These are phyloP conservation scores for Stichodactyla helianthus DNA, from an alignment of 64 coral and sea anemone genomes.

Conservation along the genomic window DNA sequence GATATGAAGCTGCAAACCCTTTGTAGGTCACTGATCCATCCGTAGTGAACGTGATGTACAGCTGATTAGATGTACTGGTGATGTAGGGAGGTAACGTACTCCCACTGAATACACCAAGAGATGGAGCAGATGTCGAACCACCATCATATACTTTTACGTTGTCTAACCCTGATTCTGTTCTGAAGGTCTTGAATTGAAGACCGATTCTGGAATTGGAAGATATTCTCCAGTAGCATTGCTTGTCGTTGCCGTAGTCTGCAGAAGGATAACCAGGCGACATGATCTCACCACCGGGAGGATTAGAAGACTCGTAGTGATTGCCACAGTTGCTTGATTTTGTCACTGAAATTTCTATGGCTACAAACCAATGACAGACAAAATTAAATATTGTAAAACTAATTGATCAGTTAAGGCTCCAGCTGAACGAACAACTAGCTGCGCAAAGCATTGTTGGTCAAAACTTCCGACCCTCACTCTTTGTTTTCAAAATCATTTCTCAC, in stretches of 20 bases:
- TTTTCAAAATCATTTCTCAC: too few relatives aligned
- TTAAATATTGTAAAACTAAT: too few relatives aligned
- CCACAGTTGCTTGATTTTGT: not conserved
- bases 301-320: not conserved
- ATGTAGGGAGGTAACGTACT: not conserved
- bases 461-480: too few relatives aligned
- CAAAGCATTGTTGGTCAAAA: too few relatives aligned
- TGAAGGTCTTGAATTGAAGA: constrained; percentile 15
- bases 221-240: constrained; percentile 16
- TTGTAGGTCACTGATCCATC: not conserved
- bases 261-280: constrained; percentile 12
- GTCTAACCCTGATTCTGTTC: not conserved
- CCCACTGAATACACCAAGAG: not conserved
- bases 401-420: too few relatives aligned
- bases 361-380: too few relatives aligned
- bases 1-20: constrained; percentile 13
- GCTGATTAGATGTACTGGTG: constrained; percentile 15
- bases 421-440: too few relatives aligned
- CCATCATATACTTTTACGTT: constrained; percentile 29
- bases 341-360: not conserved
- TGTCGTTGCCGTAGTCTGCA: not conserved
- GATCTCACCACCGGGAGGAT: not conserved
- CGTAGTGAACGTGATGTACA: constrained; percentile 13
- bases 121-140: not conserved
- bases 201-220: constrained; percentile 17